These are phyloP conservation scores for Porites lobata DNA, from an alignment of 92 coral and sea anemone genomes.

Conservation along the genomic window DNA sequence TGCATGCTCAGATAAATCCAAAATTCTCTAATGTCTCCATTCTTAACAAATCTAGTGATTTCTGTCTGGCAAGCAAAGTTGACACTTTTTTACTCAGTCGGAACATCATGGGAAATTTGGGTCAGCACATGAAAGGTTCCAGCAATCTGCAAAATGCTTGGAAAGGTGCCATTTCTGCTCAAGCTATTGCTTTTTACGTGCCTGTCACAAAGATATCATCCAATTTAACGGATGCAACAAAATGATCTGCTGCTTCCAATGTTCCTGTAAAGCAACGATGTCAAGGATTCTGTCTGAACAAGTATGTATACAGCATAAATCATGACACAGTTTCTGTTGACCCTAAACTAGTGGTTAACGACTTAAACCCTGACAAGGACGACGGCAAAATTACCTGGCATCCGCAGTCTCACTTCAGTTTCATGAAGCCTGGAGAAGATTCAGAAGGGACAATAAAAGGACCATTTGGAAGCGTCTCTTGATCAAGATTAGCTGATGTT, in stretches of 20 bases:
- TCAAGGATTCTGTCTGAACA: constrained; percentile 35
- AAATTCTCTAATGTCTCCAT: constrained; percentile 24
- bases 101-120: constrained; percentile 22
- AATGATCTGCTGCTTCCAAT: neutral
- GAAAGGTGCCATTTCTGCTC: neutral
- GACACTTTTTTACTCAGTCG: constrained; percentile 1
- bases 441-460: neutral
- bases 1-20: constrained; percentile 17
- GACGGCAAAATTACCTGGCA: constrained; percentile 50
- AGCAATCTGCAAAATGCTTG: constrained; percentile 20
- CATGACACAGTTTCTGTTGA: constrained; percentile 9
- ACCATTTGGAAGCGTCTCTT: constrained; percentile 18
- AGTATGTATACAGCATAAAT: constrained; percentile 3
- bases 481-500: constrained; percentile 44
- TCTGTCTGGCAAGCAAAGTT: constrained; percentile 20
- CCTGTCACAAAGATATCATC: neutral
- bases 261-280: constrained; percentile 47
- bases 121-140: constrained; percentile 12
- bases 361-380: constrained; percentile 45
- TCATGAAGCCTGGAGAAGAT: neutral
- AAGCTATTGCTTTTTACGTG: constrained; percentile 8
- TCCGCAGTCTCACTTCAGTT: constrained; percentile 43
- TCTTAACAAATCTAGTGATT: constrained; percentile 6
- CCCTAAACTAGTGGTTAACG: constrained; percentile 42
- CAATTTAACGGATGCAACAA: neutral